phyloP scores from a whole-genome alignment of 2,888 invertebrate genomes.

The Pilophorus perplexus region DNA sequence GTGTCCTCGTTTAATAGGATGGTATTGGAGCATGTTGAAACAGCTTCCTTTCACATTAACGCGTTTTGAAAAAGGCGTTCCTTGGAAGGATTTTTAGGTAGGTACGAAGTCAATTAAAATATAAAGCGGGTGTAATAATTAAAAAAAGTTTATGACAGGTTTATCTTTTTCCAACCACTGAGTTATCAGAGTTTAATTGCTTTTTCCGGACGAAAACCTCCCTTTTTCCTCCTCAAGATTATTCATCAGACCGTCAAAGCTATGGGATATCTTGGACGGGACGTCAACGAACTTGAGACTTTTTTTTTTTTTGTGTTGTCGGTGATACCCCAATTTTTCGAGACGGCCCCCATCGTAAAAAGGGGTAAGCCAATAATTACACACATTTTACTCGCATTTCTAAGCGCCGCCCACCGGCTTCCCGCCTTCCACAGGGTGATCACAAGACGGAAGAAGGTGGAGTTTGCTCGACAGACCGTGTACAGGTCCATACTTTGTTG shows the following conservation, averaged over 20 bases:
- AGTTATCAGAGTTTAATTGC: background rate
- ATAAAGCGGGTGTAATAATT: background rate
- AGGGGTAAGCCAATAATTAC: no score
- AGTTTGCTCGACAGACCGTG: slow-evolving; percentile 13
- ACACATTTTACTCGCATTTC: no score
- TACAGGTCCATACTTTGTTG: slow-evolving; percentile 6
- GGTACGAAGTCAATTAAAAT: background rate
- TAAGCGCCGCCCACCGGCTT: background rate
- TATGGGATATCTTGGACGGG: background rate
- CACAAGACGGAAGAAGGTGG: background rate
- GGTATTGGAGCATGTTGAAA: no score
- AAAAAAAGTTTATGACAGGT: background rate
- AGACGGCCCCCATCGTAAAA: no score
- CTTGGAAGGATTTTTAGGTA: background rate
- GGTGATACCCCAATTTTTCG: no score
- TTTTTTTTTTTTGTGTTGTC: no score
- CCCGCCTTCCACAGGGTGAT: background rate
- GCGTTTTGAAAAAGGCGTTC: no score
- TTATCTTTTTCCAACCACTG: background rate
- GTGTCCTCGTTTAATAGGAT: no score
- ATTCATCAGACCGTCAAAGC: background rate
- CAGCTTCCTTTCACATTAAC: no score
- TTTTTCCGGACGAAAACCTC: background rate
- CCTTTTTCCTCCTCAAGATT: background rate
- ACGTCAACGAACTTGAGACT: background rate